Percentiles rank a stretch among this genome's conserved stretches.
These are phyloP conservation scores for Drosophila lutescens DNA, from an alignment of 2,888 invertebrate genomes.

Conservation along the genomic window DNA sequence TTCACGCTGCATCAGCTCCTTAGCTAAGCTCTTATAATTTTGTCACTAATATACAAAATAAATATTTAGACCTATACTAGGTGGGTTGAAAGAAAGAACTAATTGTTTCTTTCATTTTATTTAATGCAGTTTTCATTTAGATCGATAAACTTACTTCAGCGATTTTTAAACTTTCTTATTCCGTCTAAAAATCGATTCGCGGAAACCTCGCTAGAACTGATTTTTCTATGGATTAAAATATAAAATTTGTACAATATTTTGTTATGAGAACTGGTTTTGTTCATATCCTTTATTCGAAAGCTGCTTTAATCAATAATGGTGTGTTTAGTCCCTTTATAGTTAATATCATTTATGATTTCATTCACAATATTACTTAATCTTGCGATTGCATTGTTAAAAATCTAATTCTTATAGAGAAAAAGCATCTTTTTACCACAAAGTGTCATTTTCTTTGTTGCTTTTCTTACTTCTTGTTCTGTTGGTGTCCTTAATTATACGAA, in stretches of 20 bases:
- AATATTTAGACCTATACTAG: no score
- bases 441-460: constrained; percentile 44
- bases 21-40: no score
- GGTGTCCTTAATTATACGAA: constrained; percentile 29
- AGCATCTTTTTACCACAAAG: constrained; percentile 71
- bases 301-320: constrained; percentile 57
- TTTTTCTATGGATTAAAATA: no score
- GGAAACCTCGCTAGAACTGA: no score
- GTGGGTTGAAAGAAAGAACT: no score
- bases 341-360: constrained; percentile 61
- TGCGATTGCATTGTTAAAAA: constrained; percentile 56
- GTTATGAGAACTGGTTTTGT: constrained; percentile 41
- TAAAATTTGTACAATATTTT: not conserved
- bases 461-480: constrained; percentile 6
- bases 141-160: no score
- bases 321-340: constrained; percentile 62
- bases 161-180: no score
- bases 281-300: constrained; percentile 72
- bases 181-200: no score
- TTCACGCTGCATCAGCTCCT: no score
- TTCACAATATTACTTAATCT: constrained; percentile 46
- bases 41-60: no score
- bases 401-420: constrained; percentile 69
- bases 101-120: no score
- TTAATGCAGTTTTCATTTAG: no score